phyloP scores from a whole-genome alignment of 2,113 vertebrate species.

The Eclectus roratus region DNA sequence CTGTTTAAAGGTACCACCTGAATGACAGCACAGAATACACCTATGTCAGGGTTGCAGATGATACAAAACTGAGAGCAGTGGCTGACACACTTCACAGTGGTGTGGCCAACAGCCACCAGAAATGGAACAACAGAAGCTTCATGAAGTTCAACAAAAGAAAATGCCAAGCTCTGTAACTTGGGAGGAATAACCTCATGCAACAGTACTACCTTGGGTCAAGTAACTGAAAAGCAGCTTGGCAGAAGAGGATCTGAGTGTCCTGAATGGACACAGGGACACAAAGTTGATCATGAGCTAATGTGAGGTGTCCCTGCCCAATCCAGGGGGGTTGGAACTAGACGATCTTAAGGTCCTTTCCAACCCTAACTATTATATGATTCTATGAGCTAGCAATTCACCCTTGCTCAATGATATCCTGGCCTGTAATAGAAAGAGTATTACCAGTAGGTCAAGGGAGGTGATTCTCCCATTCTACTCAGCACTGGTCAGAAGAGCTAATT shows the following conservation, averaged over 20 bases:
- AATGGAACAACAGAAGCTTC: not conserved
- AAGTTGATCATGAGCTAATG: not conserved
- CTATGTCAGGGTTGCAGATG: not conserved
- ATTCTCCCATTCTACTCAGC: not conserved
- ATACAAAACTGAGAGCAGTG: not conserved
- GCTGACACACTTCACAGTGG: not conserved
- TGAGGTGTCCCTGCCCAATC: too few species aligned
- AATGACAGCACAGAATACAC: not conserved
- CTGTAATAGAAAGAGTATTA: not conserved
- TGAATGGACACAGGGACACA: accelerated
- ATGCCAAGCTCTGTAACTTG: not conserved
- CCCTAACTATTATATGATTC: too few species aligned
- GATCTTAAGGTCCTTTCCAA: too few species aligned
- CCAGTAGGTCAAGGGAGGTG: not conserved
- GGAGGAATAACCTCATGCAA: not conserved
- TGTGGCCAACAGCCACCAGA: not conserved
- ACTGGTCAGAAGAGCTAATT: not conserved
- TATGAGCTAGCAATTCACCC: not conserved
- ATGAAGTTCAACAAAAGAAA: not conserved
- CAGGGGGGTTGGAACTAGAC: too few species aligned
- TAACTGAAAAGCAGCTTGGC: not conserved
- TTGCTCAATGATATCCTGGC: too few species aligned
- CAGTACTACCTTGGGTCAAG: not conserved
- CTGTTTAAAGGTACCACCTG: not conserved
- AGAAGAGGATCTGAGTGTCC: not conserved